Base-by-base conservation (phyloP, 2,113 vertebrate genomes). In the Trogon melanurus region DNA sequence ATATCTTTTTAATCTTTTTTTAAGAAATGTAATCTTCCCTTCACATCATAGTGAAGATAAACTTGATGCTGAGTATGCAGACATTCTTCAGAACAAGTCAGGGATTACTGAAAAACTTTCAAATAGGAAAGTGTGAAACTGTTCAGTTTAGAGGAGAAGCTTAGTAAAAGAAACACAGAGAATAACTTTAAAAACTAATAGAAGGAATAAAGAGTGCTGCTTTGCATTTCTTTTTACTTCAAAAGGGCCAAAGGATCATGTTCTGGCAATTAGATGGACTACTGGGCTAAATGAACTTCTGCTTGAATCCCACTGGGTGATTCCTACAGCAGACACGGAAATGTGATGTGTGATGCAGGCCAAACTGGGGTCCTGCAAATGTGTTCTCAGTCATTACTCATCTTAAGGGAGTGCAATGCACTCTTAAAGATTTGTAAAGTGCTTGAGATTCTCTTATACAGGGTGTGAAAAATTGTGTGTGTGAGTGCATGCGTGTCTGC, bases 351-450 rank as follows among this genome's bases (percentile, higher is more conserved):
- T 91, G 78, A 91, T 82, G 70, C 51, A 79, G 91, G 66, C 88
- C 73, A 91, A 79, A 69, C 38, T 45, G 47, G 91, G 83, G 54
- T 95, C 83, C 73, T 87, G 79, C 47, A 91, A 92, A 91, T 85
- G 36, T 85, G 62, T 91, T 86, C 73, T 95, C 51, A 25, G 62
- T 34, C 83, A 92, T 94, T 91, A 89, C n/a, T 95, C 74, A 92
- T 84, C 85, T 89, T 84, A 72, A 82, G 61, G 61, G 73, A 90
- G 78, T 76, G 78, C 70, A 92, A 27, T 51, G 34, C 65, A 62
- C 83, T 82, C 62, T 57, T 89, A 86, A 92, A 89, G 86, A 93
- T 95, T 96, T 94, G 95, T 87, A 89, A 96, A 94, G 83, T 92
- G 88, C 73, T 89, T 87, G 83, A 93, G 62, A 94, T 92, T 92